These are phyloP conservation scores for Scyliorhinus canicula DNA, from an alignment of 2,797 vertebrate species.

Conservation along the genomic window DNA sequence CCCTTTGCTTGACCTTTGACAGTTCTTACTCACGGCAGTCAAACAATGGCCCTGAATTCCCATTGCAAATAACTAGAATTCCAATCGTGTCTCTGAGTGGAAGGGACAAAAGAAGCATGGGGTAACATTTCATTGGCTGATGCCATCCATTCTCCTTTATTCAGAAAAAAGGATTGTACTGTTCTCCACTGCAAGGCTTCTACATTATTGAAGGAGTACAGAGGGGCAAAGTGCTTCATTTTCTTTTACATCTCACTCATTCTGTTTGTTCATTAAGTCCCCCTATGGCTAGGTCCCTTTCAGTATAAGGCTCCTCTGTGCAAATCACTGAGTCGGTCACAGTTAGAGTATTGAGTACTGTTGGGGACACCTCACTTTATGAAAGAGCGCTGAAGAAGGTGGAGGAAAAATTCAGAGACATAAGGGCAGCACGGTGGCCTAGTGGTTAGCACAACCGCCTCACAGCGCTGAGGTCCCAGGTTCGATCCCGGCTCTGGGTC, in stretches of 20 bases:
- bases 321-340: background rate
- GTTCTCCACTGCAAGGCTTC: background rate
- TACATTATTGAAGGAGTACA: background rate
- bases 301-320: background rate
- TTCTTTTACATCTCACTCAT: background rate
- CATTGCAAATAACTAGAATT: conserved; percentile 7
- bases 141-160: background rate
- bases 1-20: conserved; percentile 26
- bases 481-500: too few relatives aligned
- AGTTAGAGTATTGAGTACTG: background rate
- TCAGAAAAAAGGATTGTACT: background rate
- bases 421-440: too few relatives aligned
- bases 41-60: background rate
- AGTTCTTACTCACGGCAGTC: conserved; percentile 1
- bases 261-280: background rate
- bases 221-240: background rate
- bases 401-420: background rate
- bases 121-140: background rate
- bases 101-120: background rate
- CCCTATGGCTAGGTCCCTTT: background rate
- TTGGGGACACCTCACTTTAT: background rate
- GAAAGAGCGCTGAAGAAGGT: background rate
- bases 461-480: too few relatives aligned
- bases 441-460: too few relatives aligned
- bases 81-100: background rate